Conservation (phyloP, 2,113 vertebrate species). For the Vicugna pacos region DNA sequence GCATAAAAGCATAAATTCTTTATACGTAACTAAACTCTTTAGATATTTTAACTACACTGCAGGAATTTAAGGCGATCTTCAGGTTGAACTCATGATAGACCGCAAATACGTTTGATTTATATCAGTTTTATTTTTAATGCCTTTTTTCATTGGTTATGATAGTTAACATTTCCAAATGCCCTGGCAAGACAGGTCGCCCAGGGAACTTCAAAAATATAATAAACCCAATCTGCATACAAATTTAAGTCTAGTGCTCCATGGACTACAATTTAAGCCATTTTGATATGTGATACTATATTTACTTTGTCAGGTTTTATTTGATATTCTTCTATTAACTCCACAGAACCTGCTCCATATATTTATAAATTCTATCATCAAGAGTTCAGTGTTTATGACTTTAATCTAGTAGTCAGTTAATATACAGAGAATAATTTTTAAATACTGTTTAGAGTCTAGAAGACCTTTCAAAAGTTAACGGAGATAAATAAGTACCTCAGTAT, state of each 20-base stretch:
- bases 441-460: constrained; percentile 33
- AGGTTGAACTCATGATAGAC: constrained; percentile 39
- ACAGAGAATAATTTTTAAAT: constrained; percentile 48
- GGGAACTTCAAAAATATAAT: constrained; percentile 72
- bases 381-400: constrained; percentile 57
- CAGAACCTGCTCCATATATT: constrained; percentile 63
- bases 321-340: constrained; percentile 56
- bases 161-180: constrained; percentile 62
- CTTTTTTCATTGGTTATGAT: constrained; percentile 69
- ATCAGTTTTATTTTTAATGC: constrained; percentile 62
- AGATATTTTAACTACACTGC: constrained; percentile 70
- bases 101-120: constrained; percentile 55
- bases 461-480: constrained; percentile 53
- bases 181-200: constrained; percentile 46
- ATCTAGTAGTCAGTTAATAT: constrained; percentile 49
- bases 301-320: constrained; percentile 76
- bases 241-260: constrained; percentile 73
- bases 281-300: constrained; percentile 72
- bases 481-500: not conserved
- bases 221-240: constrained; percentile 76
- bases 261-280: constrained; percentile 75
- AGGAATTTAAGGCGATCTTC: constrained; percentile 58
- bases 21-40: constrained; percentile 63
- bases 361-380: constrained; percentile 56
- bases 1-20: constrained; percentile 72